Percentiles rank a stretch among this genome's conserved stretches.
Conservation (phyloP, 2,888 invertebrate species). For the Cremastobaeus sp. region DNA sequence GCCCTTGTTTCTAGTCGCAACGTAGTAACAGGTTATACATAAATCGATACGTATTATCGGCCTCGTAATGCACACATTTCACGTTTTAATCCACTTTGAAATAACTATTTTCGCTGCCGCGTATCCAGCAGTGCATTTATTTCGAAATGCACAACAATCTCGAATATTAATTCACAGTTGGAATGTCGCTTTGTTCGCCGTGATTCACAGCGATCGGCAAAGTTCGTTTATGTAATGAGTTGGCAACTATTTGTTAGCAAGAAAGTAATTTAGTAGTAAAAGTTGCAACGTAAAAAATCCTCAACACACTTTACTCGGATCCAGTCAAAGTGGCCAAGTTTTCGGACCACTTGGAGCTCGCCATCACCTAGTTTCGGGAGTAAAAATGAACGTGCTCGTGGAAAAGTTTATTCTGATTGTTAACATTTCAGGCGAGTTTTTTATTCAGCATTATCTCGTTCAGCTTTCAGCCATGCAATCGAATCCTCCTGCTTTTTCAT, state of each 20-base stretch:
- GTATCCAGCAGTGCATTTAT: constrained; percentile 9
- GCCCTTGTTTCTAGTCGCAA: constrained; percentile 51
- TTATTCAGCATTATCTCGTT: constrained; percentile 14
- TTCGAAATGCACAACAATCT: constrained; percentile 22
- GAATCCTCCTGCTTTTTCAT: no score
- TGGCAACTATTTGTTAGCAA: constrained; percentile 15
- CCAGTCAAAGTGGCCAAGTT: constrained; percentile 21
- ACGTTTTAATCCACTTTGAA: constrained; percentile 37
- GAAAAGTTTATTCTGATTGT: no score
- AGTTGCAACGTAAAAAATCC: constrained; percentile 37
- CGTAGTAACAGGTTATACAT: constrained; percentile 45
- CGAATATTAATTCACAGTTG: constrained; percentile 5
- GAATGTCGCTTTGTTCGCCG: constrained; percentile 3
- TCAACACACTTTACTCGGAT: constrained; percentile 1
- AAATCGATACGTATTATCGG: constrained; percentile 49
- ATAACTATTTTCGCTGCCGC: constrained; percentile 5
- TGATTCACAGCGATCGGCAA: constrained; percentile 6
- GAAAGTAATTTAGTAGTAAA: constrained; percentile 21
- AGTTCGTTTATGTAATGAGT: constrained; percentile 17
- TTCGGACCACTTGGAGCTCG: constrained; percentile 14
- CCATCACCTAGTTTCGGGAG: constrained; percentile 23
- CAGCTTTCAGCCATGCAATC: not conserved
- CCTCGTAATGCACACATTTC: constrained; percentile 21
- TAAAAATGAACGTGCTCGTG: constrained; percentile 18
- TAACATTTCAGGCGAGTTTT: no score